Evolutionary conservation across 2,113 vertebrate species (phyloP).

Genomic region (Pardalotus punctatus): DNA sequence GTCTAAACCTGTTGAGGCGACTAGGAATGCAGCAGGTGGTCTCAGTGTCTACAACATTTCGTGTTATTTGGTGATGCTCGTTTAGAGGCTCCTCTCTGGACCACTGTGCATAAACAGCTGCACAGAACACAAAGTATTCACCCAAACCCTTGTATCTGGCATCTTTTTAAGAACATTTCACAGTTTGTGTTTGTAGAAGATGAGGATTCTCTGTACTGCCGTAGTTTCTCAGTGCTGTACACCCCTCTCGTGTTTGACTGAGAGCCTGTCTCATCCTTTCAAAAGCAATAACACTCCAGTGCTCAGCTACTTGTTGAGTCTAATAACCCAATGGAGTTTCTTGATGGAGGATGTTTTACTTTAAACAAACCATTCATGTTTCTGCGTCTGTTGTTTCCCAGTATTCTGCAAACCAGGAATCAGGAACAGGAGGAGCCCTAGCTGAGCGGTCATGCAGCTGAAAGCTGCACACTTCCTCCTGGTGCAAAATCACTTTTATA

Average conservation of each 20-base stretch:
- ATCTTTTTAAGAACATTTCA: background rate
- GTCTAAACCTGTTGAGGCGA: background rate
- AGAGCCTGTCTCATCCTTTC: background rate
- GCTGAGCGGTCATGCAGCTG: background rate
- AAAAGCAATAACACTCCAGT: background rate
- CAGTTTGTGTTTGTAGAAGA: background rate
- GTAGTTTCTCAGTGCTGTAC: background rate
- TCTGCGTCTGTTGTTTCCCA: slow-evolving; percentile 49
- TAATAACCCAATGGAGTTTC: background rate
- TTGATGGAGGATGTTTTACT: slow-evolving; percentile 38
- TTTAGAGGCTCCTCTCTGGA: background rate
- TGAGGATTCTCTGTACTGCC: background rate
- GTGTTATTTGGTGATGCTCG: background rate
- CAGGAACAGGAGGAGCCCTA: slow-evolving; percentile 37
- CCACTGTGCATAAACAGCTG: background rate
- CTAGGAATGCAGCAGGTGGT: background rate
- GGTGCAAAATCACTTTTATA: background rate
- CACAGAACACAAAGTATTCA: background rate
- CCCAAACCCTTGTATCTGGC: background rate
- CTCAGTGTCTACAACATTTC: background rate
- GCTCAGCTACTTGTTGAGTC: background rate
- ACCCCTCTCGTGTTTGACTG: background rate
- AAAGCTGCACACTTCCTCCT: background rate
- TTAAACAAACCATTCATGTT: slow-evolving; percentile 51
- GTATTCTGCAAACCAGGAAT: slow-evolving; percentile 42